Evolutionary conservation across 2,113 vertebrate species (phyloP).

Genomic region (Myrmecobius fasciatus): DNA sequence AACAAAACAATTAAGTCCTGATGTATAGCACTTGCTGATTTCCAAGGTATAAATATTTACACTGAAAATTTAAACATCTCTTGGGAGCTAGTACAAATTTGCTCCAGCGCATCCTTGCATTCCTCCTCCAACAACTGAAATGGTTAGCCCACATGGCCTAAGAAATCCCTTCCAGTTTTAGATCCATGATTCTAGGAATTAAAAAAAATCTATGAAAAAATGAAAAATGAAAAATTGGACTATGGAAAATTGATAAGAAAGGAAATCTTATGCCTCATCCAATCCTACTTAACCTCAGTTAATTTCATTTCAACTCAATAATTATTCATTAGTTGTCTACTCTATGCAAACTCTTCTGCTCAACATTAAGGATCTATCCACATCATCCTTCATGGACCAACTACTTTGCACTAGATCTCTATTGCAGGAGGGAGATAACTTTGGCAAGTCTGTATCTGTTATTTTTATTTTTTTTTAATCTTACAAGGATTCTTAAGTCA

Average conservation of each 20-base stretch:
- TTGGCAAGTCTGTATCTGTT: not conserved
- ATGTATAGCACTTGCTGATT: not conserved
- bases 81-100: not conserved
- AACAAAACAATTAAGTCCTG: not conserved
- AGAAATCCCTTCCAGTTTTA: not conserved
- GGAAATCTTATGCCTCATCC: not conserved
- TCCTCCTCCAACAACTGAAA: not conserved
- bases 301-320: not conserved
- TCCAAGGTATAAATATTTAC: not conserved
- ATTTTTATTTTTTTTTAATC: not conserved
- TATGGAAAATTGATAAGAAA: not conserved
- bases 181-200: not conserved
- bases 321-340: not conserved
- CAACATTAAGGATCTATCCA: not conserved
- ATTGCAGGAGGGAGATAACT: not conserved
- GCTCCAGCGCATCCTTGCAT: not conserved
- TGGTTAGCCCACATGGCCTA: not conserved
- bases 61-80: not conserved
- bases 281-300: not conserved
- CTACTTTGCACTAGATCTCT: not conserved
- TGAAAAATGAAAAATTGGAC: not conserved
- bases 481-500: not conserved
- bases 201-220: not conserved
- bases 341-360: not conserved
- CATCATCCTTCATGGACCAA: not conserved